Evolutionary conservation across 2,888 invertebrate species (phyloP).

Genomic region (Melinaea marsaeus): DNA sequence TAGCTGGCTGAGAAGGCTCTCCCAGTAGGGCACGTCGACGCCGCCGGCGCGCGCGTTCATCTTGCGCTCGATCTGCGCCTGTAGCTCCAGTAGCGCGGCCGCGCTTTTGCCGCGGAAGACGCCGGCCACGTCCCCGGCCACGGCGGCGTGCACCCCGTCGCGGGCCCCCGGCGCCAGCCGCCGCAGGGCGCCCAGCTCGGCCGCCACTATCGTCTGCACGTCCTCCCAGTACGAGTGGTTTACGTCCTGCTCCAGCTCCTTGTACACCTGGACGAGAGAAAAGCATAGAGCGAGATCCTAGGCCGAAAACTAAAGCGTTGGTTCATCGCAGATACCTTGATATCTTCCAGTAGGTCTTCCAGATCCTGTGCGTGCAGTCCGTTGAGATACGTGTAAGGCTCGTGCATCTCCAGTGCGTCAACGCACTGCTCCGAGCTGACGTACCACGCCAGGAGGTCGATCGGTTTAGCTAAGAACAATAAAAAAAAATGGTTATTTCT

Average conservation of each 20-base stretch:
- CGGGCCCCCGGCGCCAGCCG: slow-evolving; percentile 80
- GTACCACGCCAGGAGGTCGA: slow-evolving; percentile 97
- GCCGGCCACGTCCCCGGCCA: slow-evolving; percentile 87
- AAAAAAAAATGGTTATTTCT: neutral
- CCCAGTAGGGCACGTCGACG: slow-evolving; percentile 98
- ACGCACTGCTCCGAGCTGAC: slow-evolving; percentile 92
- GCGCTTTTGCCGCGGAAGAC: slow-evolving; percentile 91
- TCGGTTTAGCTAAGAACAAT: slow-evolving; percentile 90
- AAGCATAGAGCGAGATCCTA: too few species aligned
- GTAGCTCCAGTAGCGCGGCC: slow-evolving; percentile 89
- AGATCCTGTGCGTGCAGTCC: slow-evolving; percentile 93
- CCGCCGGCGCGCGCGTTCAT: slow-evolving; percentile 91
- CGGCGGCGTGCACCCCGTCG: slow-evolving; percentile 93
- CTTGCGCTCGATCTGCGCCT: slow-evolving; percentile 90
- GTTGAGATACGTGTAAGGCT: slow-evolving; percentile 96
- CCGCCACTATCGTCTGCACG: slow-evolving; percentile 95
- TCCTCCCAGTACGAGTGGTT: slow-evolving; percentile 97
- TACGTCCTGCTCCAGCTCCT: slow-evolving; percentile 92
- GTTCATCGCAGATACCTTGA: slow-evolving; percentile 79
- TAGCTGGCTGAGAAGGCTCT: slow-evolving; percentile 94
- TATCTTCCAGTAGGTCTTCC: slow-evolving; percentile 97
- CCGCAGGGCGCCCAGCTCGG: slow-evolving; percentile 91
- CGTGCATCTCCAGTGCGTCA: slow-evolving; percentile 97
- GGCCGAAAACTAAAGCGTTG: too few species aligned
- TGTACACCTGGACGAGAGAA: slow-evolving; percentile 80